These are phyloP conservation scores for Cisticola juncidis DNA, from an alignment of 2,113 vertebrate genomes.

Conservation along the genomic window DNA sequence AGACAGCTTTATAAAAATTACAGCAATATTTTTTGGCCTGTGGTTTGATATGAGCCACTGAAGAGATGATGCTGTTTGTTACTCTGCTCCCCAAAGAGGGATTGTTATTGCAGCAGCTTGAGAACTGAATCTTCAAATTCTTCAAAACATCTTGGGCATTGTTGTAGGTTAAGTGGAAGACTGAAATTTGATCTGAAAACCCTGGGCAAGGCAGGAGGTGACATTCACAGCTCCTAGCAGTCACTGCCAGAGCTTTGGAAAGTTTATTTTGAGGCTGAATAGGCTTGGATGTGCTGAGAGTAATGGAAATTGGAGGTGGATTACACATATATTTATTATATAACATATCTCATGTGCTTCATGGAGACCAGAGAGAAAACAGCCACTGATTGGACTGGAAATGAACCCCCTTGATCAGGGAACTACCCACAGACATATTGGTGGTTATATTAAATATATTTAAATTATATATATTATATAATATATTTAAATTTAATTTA, in stretches of 20 bases:
- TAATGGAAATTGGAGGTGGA: neutral
- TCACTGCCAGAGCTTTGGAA: neutral
- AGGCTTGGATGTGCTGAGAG: neutral
- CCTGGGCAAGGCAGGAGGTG: neutral
- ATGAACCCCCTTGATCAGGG: neutral
- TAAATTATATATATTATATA: no score
- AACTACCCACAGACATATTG: neutral
- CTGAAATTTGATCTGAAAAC: neutral
- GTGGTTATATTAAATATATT: neutral
- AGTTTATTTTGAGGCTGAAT: neutral
- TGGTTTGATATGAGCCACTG: neutral
- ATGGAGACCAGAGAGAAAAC: neutral
- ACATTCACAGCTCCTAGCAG: neutral
- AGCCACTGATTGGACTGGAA: neutral
- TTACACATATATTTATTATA: neutral
- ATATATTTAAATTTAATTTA: no score
- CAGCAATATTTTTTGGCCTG: neutral
- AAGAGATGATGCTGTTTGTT: neutral
- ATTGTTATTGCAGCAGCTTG: neutral
- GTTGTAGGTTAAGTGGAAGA: neutral
- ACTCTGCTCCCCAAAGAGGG: neutral
- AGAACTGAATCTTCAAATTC: neutral
- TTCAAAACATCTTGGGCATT: neutral
- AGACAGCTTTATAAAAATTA: neutral
- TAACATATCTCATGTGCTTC: neutral